Evolutionary conservation across 2,797 vertebrate genomes (phyloP), one percentile per base, ranked within the genome.

Genomic region (Paedocypris micromegethes): DNA sequence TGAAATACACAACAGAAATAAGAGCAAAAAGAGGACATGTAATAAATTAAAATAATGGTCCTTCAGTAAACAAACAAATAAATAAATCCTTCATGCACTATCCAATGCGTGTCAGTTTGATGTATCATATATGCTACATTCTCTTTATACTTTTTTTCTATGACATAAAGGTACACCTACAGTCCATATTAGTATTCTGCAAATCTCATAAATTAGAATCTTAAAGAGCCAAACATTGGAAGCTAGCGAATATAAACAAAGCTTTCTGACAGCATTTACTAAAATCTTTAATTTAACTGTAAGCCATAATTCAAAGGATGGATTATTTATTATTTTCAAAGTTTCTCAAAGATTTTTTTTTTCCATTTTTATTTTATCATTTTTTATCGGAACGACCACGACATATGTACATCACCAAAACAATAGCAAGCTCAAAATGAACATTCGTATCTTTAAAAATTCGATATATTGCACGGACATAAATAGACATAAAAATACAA

Each of bases 61-160:
- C 80, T 85, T 85, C 77, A 77, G 76, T 80, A 79, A 78, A 81
- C 82, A 80, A 23, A 23, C 23, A 23, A 23, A 23, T 23, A 23
- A 23, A 23, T 23, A 23, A 23, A 44, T 45, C 77, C 79, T 82
- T 84, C 83, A 88, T 88, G 88, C 88, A 87, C 41, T 64, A 52
- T 47, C 60, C 86, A 83, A 86, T 83, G 86, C 82, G 88, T 79
- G 83, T 83, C 86, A 82, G 78, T 85, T 83, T 86, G 82, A 83
- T 89, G 85, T 87, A 86, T 86, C 84, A 84, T 85, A 83, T 88
- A 88, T 88, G 89, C 87, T 88, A 89, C 87, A 89, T 88, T 88
- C 86, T 88, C 84, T 81, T 85, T 79, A 87, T 88, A 86, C 81
- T 84, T 84, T 81, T 86, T 86, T 87, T 68, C 81, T 85, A 85